phyloP scores from a whole-genome alignment of 2,113 vertebrate genomes.

The Nycticorax nycticorax region DNA sequence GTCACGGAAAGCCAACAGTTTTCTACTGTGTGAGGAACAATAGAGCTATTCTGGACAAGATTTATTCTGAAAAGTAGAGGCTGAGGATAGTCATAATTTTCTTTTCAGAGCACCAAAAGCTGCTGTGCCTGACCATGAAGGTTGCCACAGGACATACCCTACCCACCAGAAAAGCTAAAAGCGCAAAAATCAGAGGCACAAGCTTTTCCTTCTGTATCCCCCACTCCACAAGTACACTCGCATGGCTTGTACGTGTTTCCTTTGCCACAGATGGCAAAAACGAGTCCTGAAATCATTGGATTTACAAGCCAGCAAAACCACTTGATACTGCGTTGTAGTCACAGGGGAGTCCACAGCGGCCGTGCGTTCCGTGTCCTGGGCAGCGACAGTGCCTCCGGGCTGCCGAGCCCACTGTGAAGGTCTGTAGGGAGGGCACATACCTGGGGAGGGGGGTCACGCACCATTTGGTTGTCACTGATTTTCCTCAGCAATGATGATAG shows the following conservation, averaged over 20 bases:
- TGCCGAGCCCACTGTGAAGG: background rate
- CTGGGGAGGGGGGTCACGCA: fast-evolving
- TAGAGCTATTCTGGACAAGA: constrained; percentile 41
- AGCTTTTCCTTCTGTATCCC: background rate
- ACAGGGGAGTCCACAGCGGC: background rate
- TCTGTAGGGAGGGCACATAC: background rate
- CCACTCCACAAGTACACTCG: background rate
- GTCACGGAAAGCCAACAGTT: constrained; percentile 32
- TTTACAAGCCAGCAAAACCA: background rate
- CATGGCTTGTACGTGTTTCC: background rate
- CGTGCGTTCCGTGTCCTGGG: background rate
- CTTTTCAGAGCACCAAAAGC: constrained; percentile 35
- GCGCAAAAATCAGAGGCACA: background rate
- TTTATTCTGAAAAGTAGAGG: constrained; percentile 31
- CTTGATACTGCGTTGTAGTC: background rate
- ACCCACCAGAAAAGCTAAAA: background rate
- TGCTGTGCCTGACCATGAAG: background rate
- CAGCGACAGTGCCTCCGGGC: background rate
- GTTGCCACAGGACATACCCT: background rate
- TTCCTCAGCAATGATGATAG: background rate
- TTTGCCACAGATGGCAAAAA: background rate
- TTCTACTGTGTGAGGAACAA: constrained; percentile 51
- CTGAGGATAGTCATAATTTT: constrained; percentile 41
- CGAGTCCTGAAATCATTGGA: background rate
- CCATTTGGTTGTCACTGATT: background rate